phyloP scores from a whole-genome alignment of 2,113 vertebrate genomes.

The Cynocephalus volans region DNA sequence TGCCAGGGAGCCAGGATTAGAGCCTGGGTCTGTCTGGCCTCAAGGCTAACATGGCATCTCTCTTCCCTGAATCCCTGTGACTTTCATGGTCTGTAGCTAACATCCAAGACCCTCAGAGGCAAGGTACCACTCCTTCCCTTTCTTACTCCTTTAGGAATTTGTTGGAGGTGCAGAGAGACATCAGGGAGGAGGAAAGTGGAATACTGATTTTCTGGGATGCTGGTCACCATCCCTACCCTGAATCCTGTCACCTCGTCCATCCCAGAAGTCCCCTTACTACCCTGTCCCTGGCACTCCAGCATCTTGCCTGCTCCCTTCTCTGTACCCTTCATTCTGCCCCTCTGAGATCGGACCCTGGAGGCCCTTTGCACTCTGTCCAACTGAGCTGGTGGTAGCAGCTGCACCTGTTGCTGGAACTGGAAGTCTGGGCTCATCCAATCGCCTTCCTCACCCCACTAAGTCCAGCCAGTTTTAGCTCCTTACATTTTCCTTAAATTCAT shows the following conservation, averaged over 20 bases:
- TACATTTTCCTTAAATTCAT: neutral
- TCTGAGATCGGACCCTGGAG: fast-evolving
- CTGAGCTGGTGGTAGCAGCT: neutral
- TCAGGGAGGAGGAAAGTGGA: neutral
- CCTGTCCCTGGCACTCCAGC: neutral
- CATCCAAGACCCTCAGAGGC: neutral
- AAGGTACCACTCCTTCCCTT: neutral
- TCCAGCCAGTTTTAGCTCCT: neutral
- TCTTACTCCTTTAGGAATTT: neutral
- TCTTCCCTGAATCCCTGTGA: neutral
- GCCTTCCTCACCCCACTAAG: neutral
- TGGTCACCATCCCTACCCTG: neutral
- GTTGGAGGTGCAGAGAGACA: neutral
- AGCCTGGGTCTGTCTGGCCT: neutral
- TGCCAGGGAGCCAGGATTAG: neutral
- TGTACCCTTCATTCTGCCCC: no score
- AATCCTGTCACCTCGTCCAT: no score
- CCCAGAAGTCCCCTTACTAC: neutral
- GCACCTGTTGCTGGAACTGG: no score
- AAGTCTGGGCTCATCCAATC: no score
- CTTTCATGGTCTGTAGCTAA: no score
- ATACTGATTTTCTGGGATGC: neutral
- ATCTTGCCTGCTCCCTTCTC: neutral
- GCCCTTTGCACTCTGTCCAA: neutral
- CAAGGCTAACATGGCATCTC: neutral